Evolutionary conservation across 64 coral and sea anemone genomes (phyloP).

Genomic region (Anthopleura sola): DNA sequence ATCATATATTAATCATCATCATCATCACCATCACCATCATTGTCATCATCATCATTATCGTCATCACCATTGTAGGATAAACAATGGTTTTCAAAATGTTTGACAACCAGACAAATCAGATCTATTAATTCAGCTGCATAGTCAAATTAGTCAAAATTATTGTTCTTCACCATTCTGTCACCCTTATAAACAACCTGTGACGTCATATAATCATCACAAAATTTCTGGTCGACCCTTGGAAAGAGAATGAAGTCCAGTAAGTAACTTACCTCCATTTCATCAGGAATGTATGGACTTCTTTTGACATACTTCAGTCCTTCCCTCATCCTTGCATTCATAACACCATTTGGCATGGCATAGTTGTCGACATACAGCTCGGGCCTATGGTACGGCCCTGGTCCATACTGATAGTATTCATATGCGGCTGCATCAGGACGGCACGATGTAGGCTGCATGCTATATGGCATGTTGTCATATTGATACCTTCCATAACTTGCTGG

Average conservation of each 20-base stretch:
- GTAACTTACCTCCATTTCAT: constrained; percentile 12
- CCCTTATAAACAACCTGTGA: no score
- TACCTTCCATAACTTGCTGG: neutral
- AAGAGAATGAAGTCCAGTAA: no score
- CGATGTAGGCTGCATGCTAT: neutral
- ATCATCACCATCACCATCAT: no score
- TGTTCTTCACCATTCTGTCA: no score
- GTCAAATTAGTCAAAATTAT: no score
- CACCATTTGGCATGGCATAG: neutral
- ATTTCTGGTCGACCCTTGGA: neutral
- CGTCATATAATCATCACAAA: no score
- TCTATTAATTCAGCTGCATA: no score
- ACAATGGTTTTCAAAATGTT: no score
- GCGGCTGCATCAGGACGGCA: neutral
- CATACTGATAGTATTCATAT: neutral
- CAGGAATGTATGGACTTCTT: constrained; percentile 50
- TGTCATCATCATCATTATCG: no score
- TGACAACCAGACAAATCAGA: no score
- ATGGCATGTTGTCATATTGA: neutral
- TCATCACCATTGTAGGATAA: no score
- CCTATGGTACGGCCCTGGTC: neutral
- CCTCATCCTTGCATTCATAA: neutral
- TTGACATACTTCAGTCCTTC: neutral
- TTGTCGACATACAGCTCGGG: neutral
- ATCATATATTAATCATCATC: no score